phyloP scores from a whole-genome alignment of 2,113 vertebrate species.

The Litocranius walleri region DNA sequence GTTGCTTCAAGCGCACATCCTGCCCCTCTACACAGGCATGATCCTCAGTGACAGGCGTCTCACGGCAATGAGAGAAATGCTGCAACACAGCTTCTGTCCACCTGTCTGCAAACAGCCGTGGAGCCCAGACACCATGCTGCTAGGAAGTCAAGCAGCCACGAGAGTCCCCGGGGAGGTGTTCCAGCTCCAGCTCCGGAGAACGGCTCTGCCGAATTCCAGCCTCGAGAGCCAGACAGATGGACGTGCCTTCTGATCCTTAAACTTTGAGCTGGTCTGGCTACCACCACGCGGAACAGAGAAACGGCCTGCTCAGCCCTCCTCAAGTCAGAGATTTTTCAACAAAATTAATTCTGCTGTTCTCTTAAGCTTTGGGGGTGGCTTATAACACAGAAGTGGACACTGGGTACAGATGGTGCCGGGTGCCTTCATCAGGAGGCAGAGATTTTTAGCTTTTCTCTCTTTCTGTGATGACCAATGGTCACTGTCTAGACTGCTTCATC shows the following conservation, averaged over 20 bases:
- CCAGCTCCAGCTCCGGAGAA: not conserved
- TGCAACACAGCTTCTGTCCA: not conserved
- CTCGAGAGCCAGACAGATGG: not conserved
- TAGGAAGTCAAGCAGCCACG: not conserved
- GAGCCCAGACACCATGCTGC: not conserved
- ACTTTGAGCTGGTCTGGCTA: not conserved
- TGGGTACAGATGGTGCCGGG: fast-evolving
- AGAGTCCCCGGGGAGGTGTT: not conserved
- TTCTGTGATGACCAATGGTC: not conserved
- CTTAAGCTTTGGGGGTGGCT: not conserved
- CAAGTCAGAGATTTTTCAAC: not conserved
- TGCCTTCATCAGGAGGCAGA: not conserved
- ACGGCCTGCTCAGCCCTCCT: not conserved
- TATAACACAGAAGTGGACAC: not conserved
- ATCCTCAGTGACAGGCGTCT: not conserved
- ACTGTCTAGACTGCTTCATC: not conserved
- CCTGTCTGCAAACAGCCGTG: not conserved
- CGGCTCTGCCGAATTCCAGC: not conserved
- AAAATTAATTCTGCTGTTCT: not conserved
- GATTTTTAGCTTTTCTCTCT: not conserved
- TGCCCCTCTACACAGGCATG: not conserved
- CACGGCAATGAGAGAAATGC: not conserved
- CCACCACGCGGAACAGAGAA: not conserved
- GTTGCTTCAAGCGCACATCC: not conserved
- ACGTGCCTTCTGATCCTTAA: not conserved